Base-by-base conservation (phyloP, 1,140 invertebrate genomes). In the Lepidurus packardi region DNA sequence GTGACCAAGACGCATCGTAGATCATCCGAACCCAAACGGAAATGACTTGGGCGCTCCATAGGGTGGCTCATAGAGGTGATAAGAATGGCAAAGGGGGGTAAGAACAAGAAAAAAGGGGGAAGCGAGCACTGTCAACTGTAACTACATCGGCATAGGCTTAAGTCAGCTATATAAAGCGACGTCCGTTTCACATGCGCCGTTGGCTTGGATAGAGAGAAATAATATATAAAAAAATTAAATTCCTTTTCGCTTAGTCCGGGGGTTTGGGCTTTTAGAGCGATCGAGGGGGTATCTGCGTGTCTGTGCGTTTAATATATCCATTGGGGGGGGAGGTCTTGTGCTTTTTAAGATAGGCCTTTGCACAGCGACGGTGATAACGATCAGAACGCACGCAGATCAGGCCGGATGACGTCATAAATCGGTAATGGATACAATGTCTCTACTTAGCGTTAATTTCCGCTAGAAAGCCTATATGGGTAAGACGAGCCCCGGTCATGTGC, bases 371-470 rank as follows among this genome's bases (percentile, higher is more conserved):
- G 13, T 16, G 53, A 65, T 21, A 65, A 65, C 53, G 53, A 21
- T 65, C 13, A 65, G 53, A 7, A 8, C 53, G 21, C 53, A 65
- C 53, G 53, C 53, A 65, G 53, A 65, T 65, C 53, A 65, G 16
- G 2, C 13, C 16, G 53, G 53, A 65, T 65, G 53, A 65, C 53
- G 53, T 65, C 53, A 65, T 65, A 65, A 65, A 65, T 65, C 53
- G 9, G 53, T 65, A 65, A 65, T 65, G 53, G 53, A n/a, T n/a
- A 21, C 13, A 65, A 65, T 21, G n/a, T 65, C 53, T 16, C 21
- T 65, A 65, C 53, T 65, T 9, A 65, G 53, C 53, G 21, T 65
- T 65, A n/a, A 65, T 65, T 16, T 3, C 53, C 21, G 21, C 53
- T 9, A n/a, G 53, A 65, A 65, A 65, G 21, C 53, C 9, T 65